Evolutionary conservation across 1,140 invertebrate genomes (phyloP).

Genomic region (Macrosteles quadrilineatus): DNA sequence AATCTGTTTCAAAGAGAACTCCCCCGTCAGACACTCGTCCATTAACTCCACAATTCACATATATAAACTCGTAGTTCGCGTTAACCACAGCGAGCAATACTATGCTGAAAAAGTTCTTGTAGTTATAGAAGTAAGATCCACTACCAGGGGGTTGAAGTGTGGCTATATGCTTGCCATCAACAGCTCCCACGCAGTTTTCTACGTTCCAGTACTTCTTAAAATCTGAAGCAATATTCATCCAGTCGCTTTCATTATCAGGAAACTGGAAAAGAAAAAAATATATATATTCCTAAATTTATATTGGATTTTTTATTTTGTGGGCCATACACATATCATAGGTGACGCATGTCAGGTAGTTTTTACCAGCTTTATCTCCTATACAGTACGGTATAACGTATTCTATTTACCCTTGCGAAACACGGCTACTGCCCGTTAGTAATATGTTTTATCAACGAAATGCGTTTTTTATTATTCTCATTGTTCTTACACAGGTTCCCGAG

Average conservation of each 20-base stretch:
- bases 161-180: conserved; percentile 51
- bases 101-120: conserved; percentile 47
- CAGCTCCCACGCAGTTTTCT: conserved; percentile 43
- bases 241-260: conserved; percentile 20
- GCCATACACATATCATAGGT: no score
- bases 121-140: conserved; percentile 53
- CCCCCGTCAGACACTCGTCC: conserved; percentile 48
- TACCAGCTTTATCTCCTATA: no score
- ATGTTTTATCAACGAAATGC: no score
- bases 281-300: background rate
- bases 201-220: conserved; percentile 37
- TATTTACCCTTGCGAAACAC: no score
- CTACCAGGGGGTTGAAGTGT: conserved; percentile 25
- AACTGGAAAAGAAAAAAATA: conserved; percentile 27
- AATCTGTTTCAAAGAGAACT: conserved; percentile 44
- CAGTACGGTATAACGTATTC: no score
- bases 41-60: conserved; percentile 33
- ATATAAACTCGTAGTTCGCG: conserved; percentile 38
- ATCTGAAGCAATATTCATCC: conserved; percentile 12
- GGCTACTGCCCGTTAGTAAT: no score
- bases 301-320: no score
- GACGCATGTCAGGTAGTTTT: no score
- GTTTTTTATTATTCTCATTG: no score
- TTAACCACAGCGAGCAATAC: conserved; percentile 38
- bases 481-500: no score